A percentile compares a stretch with the other conserved stretches of the same genome.
Conservation (phyloP, 2,797 vertebrate species). For the Pseudotriccus pelzelni region DNA sequence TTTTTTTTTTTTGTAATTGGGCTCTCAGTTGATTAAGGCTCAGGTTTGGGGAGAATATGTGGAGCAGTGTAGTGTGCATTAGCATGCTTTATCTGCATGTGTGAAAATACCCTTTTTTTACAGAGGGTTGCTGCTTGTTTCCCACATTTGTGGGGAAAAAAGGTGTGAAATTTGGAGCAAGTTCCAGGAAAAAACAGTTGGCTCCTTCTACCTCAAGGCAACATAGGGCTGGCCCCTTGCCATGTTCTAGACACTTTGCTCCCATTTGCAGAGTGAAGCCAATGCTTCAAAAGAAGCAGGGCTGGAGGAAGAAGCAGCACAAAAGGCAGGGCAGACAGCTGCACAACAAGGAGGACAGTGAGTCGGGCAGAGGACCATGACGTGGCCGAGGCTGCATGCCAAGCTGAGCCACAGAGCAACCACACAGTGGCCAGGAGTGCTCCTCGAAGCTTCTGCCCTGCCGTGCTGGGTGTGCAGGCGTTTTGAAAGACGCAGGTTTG, state of each 20-base stretch:
- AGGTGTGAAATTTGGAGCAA: constrained; percentile 50
- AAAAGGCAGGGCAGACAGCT: not conserved
- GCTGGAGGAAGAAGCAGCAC: not conserved
- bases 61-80: not conserved
- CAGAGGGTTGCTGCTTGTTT: not conserved
- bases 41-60: not conserved
- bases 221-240: constrained; percentile 71
- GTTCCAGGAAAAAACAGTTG: constrained; percentile 73
- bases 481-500: constrained; percentile 68
- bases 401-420: not conserved
- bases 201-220: constrained; percentile 67
- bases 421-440: not conserved
- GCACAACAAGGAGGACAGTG: not conserved
- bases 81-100: not conserved
- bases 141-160: not conserved
- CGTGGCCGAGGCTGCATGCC: not conserved
- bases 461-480: not conserved
- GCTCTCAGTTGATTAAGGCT: not conserved
- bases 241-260: constrained; percentile 54
- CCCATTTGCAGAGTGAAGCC: not conserved
- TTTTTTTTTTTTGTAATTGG: too few species aligned
- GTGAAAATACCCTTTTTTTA: not conserved
- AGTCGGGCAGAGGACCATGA: not conserved
- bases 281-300: not conserved
- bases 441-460: constrained; percentile 15